A percentile compares a stretch with the other conserved stretches of the same genome.
These are phyloP conservation scores for Acholoe squamosa DNA, from an alignment of 2,888 invertebrate species.

Conservation along the genomic window DNA sequence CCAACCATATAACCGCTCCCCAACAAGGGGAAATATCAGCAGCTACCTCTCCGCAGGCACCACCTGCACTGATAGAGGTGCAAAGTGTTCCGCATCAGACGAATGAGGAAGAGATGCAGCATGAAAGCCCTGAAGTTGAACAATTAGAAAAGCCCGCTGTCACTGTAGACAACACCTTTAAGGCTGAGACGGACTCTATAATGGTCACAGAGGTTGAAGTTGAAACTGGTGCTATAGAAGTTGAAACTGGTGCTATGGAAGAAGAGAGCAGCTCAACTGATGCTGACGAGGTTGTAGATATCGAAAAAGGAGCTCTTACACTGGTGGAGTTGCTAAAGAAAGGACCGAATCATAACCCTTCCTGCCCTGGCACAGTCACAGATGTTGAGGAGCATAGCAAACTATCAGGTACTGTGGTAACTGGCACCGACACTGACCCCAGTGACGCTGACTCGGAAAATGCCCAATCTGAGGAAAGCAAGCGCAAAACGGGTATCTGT, in stretches of 20 bases:
- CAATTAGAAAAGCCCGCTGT: neutral
- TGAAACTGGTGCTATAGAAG: neutral
- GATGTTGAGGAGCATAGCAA: neutral
- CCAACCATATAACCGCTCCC: neutral
- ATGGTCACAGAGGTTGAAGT: conserved; percentile 29
- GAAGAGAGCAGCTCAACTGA: neutral
- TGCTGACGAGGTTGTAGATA: neutral
- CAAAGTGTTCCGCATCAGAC: neutral
- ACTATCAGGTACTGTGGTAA: neutral
- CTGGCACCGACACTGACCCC: conserved; percentile 33
- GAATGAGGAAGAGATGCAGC: neutral
- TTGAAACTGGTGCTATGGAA: neutral
- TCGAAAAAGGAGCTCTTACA: neutral
- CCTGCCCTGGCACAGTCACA: conserved; percentile 70
- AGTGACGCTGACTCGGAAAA: conserved; percentile 44
- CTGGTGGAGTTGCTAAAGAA: conserved; percentile 71
- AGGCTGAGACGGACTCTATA: neutral
- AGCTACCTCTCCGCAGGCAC: neutral
- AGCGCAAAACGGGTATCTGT: conserved; percentile 76
- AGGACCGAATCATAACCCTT: conserved; percentile 74
- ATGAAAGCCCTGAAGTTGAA: neutral
- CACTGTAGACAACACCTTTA: neutral
- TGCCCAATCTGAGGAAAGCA: neutral
- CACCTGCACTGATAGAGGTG: neutral
- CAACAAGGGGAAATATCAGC: neutral